These are phyloP conservation scores for Caenorhabditis panamensis DNA, from an alignment of 2,888 invertebrate genomes.

Conservation along the genomic window DNA sequence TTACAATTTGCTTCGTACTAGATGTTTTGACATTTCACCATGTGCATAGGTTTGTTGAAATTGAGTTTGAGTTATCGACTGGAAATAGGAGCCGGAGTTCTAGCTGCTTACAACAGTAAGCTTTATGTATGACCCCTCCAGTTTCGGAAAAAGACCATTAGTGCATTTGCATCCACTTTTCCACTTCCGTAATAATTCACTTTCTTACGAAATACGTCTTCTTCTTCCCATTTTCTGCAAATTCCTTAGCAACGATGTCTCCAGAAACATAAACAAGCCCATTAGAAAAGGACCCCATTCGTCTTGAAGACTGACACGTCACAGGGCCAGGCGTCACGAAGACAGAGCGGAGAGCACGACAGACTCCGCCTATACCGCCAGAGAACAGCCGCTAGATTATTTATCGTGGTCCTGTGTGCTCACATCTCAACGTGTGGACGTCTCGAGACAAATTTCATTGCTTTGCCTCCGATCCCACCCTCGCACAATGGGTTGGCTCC, in stretches of 20 bases:
- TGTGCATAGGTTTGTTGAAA: background rate
- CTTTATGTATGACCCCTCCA: too few relatives aligned
- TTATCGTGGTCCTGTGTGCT: conserved; percentile 42
- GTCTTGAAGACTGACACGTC: conserved; percentile 25
- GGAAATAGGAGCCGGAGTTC: background rate
- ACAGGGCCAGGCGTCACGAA: conserved; percentile 27
- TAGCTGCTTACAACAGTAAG: too few relatives aligned
- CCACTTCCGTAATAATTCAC: background rate
- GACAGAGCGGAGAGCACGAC: background rate
- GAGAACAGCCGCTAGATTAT: conserved; percentile 49
- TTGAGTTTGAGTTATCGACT: background rate
- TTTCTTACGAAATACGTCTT: background rate
- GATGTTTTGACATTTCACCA: background rate
- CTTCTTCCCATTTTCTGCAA: background rate
- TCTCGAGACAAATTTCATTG: conserved; percentile 48
- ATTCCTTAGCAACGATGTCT: conserved; percentile 6
- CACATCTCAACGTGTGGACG: conserved; percentile 23
- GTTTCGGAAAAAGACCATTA: too few relatives aligned
- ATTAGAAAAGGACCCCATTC: conserved; percentile 20
- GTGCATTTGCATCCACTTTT: too few relatives aligned
- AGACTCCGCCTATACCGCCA: conserved; percentile 15
- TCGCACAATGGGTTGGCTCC: conserved; percentile 29
- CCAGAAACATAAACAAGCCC: conserved; percentile 29
- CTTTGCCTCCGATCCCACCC: conserved; percentile 35
- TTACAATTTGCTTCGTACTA: background rate